phyloP scores from a whole-genome alignment of 2,113 vertebrate species.

The Nerophis ophidion region DNA sequence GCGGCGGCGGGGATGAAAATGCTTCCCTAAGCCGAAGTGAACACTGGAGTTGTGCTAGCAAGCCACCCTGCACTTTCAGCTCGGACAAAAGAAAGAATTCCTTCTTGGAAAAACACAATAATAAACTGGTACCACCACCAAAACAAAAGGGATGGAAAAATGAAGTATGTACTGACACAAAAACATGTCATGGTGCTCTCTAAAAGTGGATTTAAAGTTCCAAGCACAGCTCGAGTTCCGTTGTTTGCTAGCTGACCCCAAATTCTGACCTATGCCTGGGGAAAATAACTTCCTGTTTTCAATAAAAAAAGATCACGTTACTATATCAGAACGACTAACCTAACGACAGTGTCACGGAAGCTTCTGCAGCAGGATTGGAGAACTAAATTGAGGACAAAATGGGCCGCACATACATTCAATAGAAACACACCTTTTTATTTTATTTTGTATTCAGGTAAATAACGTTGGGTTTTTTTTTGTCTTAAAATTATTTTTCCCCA shows the following conservation, averaged over 20 bases:
- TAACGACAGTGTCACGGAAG: constrained; percentile 9
- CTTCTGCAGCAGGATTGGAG: background rate
- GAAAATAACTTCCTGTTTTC: constrained; percentile 30
- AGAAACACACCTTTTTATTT: too few species aligned
- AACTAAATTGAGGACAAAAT: too few species aligned
- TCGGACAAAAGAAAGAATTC: constrained; percentile 32
- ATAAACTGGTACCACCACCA: background rate
- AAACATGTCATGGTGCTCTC: background rate
- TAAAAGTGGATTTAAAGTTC: background rate
- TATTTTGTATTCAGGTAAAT: too few species aligned
- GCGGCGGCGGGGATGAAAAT: constrained; percentile 48
- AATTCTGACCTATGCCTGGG: constrained; percentile 12
- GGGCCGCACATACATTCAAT: too few species aligned
- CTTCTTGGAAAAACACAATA: constrained; percentile 7
- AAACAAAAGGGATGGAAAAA: background rate
- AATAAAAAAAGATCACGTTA: constrained; percentile 13
- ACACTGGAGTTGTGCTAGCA: constrained; percentile 37
- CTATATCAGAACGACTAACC: constrained; percentile 1
- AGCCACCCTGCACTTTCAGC: constrained; percentile 55
- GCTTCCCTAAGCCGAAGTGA: constrained; percentile 38
- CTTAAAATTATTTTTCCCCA: too few species aligned
- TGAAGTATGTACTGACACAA: background rate
- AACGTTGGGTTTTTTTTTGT: too few species aligned
- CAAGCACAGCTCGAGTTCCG: background rate
- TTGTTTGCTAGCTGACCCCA: constrained; percentile 7